Conservation (phyloP, 2,888 invertebrate genomes). For the Melitaea athalia region DNA sequence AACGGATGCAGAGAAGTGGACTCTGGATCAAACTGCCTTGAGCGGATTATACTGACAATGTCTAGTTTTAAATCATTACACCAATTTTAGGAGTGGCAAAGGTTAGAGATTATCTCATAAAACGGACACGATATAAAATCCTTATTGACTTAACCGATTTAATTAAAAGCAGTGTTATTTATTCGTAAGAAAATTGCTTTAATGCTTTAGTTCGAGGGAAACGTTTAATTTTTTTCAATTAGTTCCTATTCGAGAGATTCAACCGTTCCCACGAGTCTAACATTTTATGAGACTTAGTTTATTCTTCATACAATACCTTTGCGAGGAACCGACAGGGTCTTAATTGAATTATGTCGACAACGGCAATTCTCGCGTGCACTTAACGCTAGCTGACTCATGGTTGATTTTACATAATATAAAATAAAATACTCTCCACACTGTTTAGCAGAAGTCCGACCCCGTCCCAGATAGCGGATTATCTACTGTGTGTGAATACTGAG, state of each 20-base stretch:
- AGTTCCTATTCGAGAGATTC: conserved; percentile 12
- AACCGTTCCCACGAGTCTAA: conserved; percentile 36
- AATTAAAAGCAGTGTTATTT: not conserved
- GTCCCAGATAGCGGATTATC: conserved; percentile 51
- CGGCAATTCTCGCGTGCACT: conserved; percentile 74
- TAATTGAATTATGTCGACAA: conserved; percentile 76
- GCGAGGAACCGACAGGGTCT: conserved; percentile 58
- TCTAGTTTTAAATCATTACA: conserved; percentile 38
- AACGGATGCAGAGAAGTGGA: conserved; percentile 57
- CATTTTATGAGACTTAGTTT: conserved; percentile 39
- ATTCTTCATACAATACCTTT: conserved; percentile 46
- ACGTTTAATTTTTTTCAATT: conserved; percentile 7
- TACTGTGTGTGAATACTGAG: conserved; percentile 33
- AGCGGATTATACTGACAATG: conserved; percentile 57
- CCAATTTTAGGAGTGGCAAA: conserved; percentile 23
- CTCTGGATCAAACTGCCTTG: conserved; percentile 55
- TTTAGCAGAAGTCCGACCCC: conserved; percentile 56
- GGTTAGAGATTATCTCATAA: not conserved
- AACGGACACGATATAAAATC: not conserved
- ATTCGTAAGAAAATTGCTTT: not conserved
- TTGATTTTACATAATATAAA: conserved; percentile 60
- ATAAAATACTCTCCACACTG: conserved; percentile 54
- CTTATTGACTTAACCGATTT: not conserved
- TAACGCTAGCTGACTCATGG: conserved; percentile 68
- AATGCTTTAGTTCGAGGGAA: not conserved